Conservation (phyloP, 2,888 invertebrate species). For the Torymus texanus region DNA sequence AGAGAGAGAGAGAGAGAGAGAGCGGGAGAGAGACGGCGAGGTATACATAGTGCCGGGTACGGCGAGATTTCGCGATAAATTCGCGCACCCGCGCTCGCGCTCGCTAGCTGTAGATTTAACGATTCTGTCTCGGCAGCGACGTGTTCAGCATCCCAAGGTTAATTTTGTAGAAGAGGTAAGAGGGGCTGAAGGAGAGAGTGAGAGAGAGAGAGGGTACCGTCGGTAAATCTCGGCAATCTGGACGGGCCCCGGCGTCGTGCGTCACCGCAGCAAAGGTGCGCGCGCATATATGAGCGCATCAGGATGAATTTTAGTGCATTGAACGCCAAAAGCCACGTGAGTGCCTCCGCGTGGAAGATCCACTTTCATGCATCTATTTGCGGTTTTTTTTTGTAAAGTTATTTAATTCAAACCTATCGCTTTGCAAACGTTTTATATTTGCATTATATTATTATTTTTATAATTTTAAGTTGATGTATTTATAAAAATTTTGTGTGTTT, state of each 20-base stretch:
- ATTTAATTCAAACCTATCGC: too few species aligned
- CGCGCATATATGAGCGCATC: not conserved
- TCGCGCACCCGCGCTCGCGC: conserved; percentile 37
- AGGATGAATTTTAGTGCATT: not conserved
- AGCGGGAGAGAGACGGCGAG: too few species aligned
- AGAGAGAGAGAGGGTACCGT: conserved; percentile 28
- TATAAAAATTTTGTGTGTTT: too few species aligned
- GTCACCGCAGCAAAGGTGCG: not conserved
- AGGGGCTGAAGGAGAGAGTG: not conserved
- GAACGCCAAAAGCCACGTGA: not conserved
- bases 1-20: too few species aligned
- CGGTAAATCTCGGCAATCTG: conserved; percentile 55
- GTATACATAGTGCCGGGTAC: conserved; percentile 16
- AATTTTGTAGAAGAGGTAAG: conserved; percentile 45
- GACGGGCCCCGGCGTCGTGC: conserved; percentile 29
- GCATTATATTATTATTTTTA: too few species aligned
- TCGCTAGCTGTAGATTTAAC: conserved; percentile 50
- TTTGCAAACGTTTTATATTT: too few species aligned
- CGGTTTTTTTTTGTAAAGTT: too few species aligned
- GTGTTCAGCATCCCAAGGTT: conserved; percentile 57
- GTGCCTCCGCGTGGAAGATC: not conserved
- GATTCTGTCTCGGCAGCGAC: conserved; percentile 54
- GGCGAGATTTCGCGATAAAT: conserved; percentile 51
- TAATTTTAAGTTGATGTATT: too few species aligned
- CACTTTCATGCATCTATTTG: too few species aligned